These are phyloP conservation scores for Drosophila paranaensis DNA, from an alignment of 2,888 invertebrate genomes.

Conservation along the genomic window DNA sequence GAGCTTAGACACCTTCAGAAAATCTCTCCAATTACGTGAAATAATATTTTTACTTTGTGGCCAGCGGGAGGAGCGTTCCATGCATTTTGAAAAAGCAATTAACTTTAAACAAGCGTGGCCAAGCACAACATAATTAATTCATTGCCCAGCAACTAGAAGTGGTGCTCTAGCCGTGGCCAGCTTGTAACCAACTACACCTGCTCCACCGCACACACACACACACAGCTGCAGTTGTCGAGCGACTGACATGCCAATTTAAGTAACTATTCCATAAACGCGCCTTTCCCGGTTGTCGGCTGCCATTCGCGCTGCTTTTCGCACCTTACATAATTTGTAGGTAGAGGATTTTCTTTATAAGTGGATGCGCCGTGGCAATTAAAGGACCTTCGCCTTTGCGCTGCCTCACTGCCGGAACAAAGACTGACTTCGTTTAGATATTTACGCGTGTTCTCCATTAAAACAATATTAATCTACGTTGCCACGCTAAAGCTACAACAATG, in stretches of 20 bases:
- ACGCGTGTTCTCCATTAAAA: constrained; percentile 70
- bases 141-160: constrained; percentile 39
- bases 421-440: constrained; percentile 46
- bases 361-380: constrained; percentile 55
- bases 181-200: constrained; percentile 34
- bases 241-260: constrained; percentile 43
- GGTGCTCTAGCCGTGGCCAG: constrained; percentile 44
- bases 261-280: constrained; percentile 43
- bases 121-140: constrained; percentile 66
- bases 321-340: constrained; percentile 59
- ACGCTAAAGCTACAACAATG: constrained; percentile 45
- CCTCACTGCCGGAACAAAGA: constrained; percentile 13
- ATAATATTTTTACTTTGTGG: constrained; percentile 33
- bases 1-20: constrained; percentile 5
- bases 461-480: constrained; percentile 58
- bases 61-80: constrained; percentile 28
- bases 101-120: constrained; percentile 62
- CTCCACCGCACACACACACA: constrained; percentile 4
- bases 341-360: constrained; percentile 51
- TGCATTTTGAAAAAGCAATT: constrained; percentile 69
- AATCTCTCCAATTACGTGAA: constrained; percentile 33
- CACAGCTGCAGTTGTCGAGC: constrained; percentile 17
- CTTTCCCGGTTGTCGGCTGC: constrained; percentile 1
- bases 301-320: constrained; percentile 42
- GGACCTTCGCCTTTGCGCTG: constrained; percentile 20